Conservation (phyloP, 2,797 vertebrate genomes). For the Chelonia mydas region DNA sequence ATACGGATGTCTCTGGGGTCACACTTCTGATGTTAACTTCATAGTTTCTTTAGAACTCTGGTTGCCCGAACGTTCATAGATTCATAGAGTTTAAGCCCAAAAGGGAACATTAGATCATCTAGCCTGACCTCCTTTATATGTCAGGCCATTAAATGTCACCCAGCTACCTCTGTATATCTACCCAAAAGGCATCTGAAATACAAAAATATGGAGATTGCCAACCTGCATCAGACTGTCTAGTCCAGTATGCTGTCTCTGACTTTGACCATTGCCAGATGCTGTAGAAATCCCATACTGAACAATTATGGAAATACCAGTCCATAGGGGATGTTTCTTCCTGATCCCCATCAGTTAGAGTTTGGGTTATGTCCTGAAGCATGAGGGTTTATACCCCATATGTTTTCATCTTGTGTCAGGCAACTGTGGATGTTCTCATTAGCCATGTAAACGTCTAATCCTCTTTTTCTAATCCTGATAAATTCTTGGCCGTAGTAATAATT, state of each 20-base stretch:
- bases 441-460: background rate
- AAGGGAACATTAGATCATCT: background rate
- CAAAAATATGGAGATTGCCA: background rate
- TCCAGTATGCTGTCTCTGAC: background rate
- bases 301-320: background rate
- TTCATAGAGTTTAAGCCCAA: background rate
- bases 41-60: background rate
- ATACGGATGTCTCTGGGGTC: background rate
- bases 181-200: background rate
- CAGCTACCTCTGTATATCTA: no score
- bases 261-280: background rate
- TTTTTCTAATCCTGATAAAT: background rate
- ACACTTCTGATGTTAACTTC: accelerated
- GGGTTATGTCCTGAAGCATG: accelerated
- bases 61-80: background rate
- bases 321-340: background rate
- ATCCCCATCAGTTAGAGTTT: background rate
- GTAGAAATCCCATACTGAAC: background rate
- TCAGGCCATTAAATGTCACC: background rate
- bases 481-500: accelerated
- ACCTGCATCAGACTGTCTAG: background rate
- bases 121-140: background rate
- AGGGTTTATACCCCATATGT: background rate
- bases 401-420: accelerated
- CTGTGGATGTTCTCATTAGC: background rate